Base-by-base conservation (phyloP, 2,888 invertebrate species). In the Lochmaea capreae region DNA sequence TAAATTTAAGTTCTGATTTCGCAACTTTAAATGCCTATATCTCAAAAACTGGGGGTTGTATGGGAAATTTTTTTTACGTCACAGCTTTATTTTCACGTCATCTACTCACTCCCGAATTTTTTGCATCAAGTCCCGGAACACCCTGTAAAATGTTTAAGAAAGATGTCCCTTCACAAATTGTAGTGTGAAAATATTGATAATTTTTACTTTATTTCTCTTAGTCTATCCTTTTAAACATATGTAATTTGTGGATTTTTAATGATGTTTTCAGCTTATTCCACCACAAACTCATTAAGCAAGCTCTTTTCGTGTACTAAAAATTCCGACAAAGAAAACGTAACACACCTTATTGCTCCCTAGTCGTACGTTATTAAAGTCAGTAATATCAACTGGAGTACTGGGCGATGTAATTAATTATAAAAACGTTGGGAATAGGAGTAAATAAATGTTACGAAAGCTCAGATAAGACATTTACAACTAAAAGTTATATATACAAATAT, bases 291-390 rank as follows among this genome's bases (percentile, higher is more conserved):
- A 54, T 39, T 9, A 39, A 54, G 10, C 10, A 54, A 8, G 1
- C 1, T 8, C 18, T 16, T 8, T 9, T 1, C 8, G 33, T 39
- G 33, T 39, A 39, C 33, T 39, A 39, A 54, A 18, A 10, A 18
- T 18, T 54, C 54, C 54, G 54, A 54, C 54, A 54, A 54, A 54
- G 18, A 54, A 54, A 54, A n/a, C 43, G 43, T 11, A 43, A 46
- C 54, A 71, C 71, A 67, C 71, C 59, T 70, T 57, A 69, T 73
- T 70, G 59, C 65, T 65, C 58, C 65, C 61, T 69, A 72, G 72
- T 57, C n/a, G 54, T 66, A 75, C 10, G 66, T 66, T 54, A 62
- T 58, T 52, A 33, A 54, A 57, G 42, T 52, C 33, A 57, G 59
- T 70, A 46, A 63, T 65, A 66, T 57, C 16, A 39, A 67, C 58